Evolutionary conservation across 2,113 vertebrate genomes (phyloP).

Genomic region (Coreoperca whiteheadi): DNA sequence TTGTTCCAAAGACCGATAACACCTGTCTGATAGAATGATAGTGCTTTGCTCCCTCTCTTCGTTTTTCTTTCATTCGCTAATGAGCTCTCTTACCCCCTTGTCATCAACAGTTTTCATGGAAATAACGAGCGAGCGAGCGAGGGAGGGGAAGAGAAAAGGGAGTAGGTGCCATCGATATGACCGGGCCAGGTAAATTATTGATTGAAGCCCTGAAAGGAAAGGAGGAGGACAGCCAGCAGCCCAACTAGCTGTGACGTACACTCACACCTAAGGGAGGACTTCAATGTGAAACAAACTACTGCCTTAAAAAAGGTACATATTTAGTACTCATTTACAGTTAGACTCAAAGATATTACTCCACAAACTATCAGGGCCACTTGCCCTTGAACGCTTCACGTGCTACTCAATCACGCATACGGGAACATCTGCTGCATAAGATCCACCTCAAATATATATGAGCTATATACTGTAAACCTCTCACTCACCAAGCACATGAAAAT

Average conservation of each 20-base stretch:
- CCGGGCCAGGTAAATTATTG: slow-evolving; percentile 79
- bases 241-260: slow-evolving; percentile 44
- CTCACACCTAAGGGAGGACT: slow-evolving; percentile 54
- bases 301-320: not conserved
- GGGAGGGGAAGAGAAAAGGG: slow-evolving; percentile 52
- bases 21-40: slow-evolving; percentile 27
- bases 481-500: not conserved
- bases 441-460: not conserved
- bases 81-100: slow-evolving; percentile 50
- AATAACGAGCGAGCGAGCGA: slow-evolving; percentile 51
- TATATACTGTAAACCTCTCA: not conserved
- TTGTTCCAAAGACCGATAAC: slow-evolving; percentile 14
- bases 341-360: not conserved
- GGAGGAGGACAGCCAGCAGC: slow-evolving; percentile 52
- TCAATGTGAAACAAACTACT: not conserved
- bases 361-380: not conserved
- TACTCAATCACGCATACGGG: not conserved
- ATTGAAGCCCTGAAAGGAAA: slow-evolving; percentile 72
- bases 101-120: slow-evolving; percentile 64
- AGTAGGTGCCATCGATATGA: slow-evolving; percentile 75
- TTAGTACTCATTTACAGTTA: not conserved
- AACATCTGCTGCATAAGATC: not conserved
- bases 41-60: slow-evolving; percentile 1
- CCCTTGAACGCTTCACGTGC: not conserved
- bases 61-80: slow-evolving; percentile 51